phyloP scores from a whole-genome alignment of 2,113 vertebrate genomes.

The Clupea harengus region DNA sequence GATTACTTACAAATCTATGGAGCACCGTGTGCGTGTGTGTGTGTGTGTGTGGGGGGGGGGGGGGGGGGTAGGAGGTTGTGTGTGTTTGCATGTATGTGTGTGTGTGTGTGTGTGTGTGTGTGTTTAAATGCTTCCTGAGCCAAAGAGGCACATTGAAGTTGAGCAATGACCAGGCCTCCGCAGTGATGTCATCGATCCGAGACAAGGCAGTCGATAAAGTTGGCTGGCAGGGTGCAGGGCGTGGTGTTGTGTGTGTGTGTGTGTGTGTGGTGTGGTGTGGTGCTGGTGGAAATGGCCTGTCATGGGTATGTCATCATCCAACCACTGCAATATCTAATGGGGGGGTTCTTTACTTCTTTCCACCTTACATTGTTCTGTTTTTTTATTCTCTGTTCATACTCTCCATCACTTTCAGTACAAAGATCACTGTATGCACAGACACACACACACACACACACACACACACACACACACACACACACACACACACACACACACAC shows the following conservation, averaged over 20 bases:
- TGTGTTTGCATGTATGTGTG: background rate
- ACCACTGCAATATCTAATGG: too few species aligned
- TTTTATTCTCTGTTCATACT: background rate
- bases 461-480: constrained; percentile 20
- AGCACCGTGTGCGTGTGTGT: background rate
- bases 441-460: constrained; percentile 21
- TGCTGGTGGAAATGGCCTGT: too few species aligned
- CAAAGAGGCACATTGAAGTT: constrained; percentile 2
- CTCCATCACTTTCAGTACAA: background rate
- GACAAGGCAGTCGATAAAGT: constrained; percentile 20
- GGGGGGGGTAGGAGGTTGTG: background rate
- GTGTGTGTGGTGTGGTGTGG: background rate
- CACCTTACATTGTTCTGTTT: background rate
- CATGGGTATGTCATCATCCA: background rate
- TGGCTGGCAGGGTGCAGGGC: background rate
- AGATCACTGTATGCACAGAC: background rate
- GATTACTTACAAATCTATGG: constrained; percentile 31
- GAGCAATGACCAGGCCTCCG: background rate
- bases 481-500: constrained; percentile 21
- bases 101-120: constrained; percentile 2
- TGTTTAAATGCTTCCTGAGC: background rate
- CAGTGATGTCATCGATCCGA: constrained; percentile 27
- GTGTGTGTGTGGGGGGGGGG: too few species aligned
- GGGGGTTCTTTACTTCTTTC: background rate
- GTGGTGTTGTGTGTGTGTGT: background rate